Base-by-base conservation (phyloP, 2,888 invertebrate species). In the Patella ulyssiponensis region DNA sequence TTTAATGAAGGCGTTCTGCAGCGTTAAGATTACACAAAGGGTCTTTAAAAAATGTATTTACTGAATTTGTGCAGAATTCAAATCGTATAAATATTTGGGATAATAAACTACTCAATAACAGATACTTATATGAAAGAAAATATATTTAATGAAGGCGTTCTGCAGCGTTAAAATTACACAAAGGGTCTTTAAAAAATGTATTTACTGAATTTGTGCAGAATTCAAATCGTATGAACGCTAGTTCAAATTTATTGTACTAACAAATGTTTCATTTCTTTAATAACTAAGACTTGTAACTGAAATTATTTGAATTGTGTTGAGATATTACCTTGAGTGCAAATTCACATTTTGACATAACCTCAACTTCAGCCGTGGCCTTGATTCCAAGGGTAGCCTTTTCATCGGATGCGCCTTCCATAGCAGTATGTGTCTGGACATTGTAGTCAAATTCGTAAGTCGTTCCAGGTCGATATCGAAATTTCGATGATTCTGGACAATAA, bases 361-460 rank as follows among this genome's bases (percentile, higher is more conserved):
- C 90, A 44, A 93, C 83, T 71, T 92, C 88, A 3, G 88, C 93
- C 54, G 80, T 87, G 15, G 93, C 91, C 3, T 86, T 85, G 73
- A 93, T 83, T 76, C 90, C 86, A n/a, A 93, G 82, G 33, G 87
- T 87, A 20, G 93, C 89, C 69, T 88, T 86, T 76, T 92, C 91
- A 27, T 85, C 85, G 7, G 94, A 94, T 0, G 95, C 94, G 77
- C 95, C 93, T 77, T 93, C 94, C 73, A 97, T 93, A 15, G 94
- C 94, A 23, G 96, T 94, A 69, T 94, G 93, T 20, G 93, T 91
- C n/a, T 88, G 88, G 71, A 96, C 95, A 85, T 96, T 95, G 79
- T 96, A 94, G 80, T 94, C 94, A 92, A 97, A 97, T 82, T 94
- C 94, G 92, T 97, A 97, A 0, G 95, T 95, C 83, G 94, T 94